Evolutionary conservation across 2,888 invertebrate species (phyloP).

Genomic region (Hedya salicella): DNA sequence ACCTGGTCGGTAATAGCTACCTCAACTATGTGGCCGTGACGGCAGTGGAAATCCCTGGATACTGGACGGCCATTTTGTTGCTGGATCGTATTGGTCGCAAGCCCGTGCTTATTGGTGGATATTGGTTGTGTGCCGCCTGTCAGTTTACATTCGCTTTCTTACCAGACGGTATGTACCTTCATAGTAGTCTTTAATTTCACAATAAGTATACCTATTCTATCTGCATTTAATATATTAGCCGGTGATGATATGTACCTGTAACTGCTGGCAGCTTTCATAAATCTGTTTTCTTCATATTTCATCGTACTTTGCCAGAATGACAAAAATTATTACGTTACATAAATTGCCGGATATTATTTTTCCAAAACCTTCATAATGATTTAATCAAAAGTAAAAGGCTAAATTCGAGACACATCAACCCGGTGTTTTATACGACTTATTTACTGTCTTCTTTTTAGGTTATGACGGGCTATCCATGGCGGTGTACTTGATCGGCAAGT

Average conservation of each 20-base stretch:
- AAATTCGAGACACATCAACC: too few relatives aligned
- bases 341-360: too few relatives aligned
- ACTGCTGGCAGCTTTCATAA: too few relatives aligned
- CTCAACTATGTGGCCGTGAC: slow-evolving; percentile 88
- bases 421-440: too few relatives aligned
- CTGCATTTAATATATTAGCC: too few relatives aligned
- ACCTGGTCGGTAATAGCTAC: slow-evolving; percentile 87
- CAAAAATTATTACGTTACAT: too few relatives aligned
- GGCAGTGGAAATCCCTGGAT: slow-evolving; percentile 89
- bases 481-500: slow-evolving; percentile 87
- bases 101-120: slow-evolving; percentile 85
- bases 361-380: too few relatives aligned
- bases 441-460: slow-evolving; percentile 58
- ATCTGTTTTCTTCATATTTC: too few relatives aligned
- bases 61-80: slow-evolving; percentile 86
- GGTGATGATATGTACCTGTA: too few relatives aligned
- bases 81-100: slow-evolving; percentile 87
- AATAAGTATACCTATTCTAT: too few relatives aligned
- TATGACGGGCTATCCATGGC: slow-evolving; percentile 71
- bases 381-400: too few relatives aligned
- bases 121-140: slow-evolving; percentile 86
- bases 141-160: slow-evolving; percentile 86
- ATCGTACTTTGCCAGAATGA: too few relatives aligned
- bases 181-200: not conserved
- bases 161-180: slow-evolving; percentile 74